phyloP scores from a whole-genome alignment of 1,140 invertebrate species.

The Drosophila ananassae region DNA sequence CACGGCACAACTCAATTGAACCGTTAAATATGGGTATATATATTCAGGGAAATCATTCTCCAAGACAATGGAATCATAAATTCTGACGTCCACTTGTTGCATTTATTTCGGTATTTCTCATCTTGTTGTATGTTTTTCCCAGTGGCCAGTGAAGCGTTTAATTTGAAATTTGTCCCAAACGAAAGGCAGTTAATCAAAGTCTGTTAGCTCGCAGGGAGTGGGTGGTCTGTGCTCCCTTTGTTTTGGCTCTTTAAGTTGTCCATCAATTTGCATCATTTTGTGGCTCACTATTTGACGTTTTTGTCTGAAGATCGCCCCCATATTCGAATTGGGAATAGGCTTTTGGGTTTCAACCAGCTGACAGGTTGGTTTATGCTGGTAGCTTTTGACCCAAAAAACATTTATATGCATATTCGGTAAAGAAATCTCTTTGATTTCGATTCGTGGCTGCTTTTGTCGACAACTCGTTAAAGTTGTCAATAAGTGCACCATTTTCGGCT shows the following conservation, averaged over 20 bases:
- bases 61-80: constrained; percentile 54
- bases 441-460: constrained; percentile 35
- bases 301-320: constrained; percentile 47
- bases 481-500: constrained; percentile 80
- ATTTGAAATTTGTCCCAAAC: constrained; percentile 68
- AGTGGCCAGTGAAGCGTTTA: constrained; percentile 68
- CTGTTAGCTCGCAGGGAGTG: constrained; percentile 32
- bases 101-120: constrained; percentile 10
- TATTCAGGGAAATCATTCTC: constrained; percentile 32
- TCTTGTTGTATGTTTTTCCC: constrained; percentile 25
- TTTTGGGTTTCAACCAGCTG: neutral
- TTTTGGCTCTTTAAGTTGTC: constrained; percentile 31
- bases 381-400: constrained; percentile 57
- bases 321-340: neutral
- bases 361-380: constrained; percentile 40
- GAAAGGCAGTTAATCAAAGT: constrained; percentile 58
- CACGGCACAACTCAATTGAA: constrained; percentile 49
- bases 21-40: constrained; percentile 42
- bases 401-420: constrained; percentile 57
- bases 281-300: constrained; percentile 44
- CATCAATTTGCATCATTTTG: constrained; percentile 56
- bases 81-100: constrained; percentile 32
- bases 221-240: constrained; percentile 42
- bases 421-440: constrained; percentile 33
- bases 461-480: constrained; percentile 80